phyloP scores from a whole-genome alignment of 2,888 invertebrate genomes.

The Syrphus vitripennis region DNA sequence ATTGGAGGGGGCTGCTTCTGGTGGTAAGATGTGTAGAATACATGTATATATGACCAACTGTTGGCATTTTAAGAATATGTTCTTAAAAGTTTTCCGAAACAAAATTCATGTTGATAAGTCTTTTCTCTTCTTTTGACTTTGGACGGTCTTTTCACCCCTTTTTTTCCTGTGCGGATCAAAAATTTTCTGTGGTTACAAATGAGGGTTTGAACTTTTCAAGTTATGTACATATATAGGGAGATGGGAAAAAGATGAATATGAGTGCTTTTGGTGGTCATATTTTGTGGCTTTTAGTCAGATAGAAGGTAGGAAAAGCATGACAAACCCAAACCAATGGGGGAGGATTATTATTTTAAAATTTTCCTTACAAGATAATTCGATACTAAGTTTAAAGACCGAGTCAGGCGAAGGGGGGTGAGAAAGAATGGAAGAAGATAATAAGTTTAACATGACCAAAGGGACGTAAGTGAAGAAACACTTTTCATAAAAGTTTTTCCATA shows the following conservation, averaged over 20 bases:
- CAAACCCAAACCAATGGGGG: background rate
- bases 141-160: constrained; percentile 39
- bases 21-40: background rate
- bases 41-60: constrained; percentile 50
- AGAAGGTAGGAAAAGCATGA: background rate
- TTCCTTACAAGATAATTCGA: constrained; percentile 57
- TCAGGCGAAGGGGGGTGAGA: background rate
- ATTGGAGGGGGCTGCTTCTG: background rate
- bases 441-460: constrained; percentile 9
- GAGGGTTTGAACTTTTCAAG: constrained; percentile 49
- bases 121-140: constrained; percentile 29
- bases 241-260: constrained; percentile 15
- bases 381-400: constrained; percentile 24
- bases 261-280: constrained; percentile 66
- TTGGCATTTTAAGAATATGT: constrained; percentile 29
- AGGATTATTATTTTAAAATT: constrained; percentile 60
- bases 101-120: constrained; percentile 63
- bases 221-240: background rate
- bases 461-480: background rate
- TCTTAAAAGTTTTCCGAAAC: constrained; percentile 52
- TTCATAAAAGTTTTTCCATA: background rate
- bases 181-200: constrained; percentile 57
- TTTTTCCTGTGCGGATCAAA: constrained; percentile 43
- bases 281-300: constrained; percentile 56
- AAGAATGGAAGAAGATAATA: constrained; percentile 1